phyloP scores from a whole-genome alignment of 2,888 invertebrate species.

The Apotomis betuletana region DNA sequence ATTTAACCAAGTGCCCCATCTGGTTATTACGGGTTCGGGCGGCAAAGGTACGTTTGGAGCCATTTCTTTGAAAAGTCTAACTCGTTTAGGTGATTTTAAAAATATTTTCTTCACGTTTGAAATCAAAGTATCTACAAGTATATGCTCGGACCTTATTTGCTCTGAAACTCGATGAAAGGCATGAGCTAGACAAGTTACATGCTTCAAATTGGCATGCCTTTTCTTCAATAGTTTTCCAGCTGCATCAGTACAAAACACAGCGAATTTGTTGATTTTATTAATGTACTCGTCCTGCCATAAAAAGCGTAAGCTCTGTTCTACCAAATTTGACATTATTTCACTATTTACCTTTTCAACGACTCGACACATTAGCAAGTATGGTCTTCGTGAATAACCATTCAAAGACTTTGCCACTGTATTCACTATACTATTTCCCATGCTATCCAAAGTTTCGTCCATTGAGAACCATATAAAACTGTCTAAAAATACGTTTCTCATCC shows the following conservation, averaged over 20 bases:
- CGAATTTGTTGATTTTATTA: conserved; percentile 5
- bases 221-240: conserved; percentile 1
- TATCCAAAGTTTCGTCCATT: too few relatives aligned
- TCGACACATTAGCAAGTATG: not conserved
- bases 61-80: not conserved
- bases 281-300: not conserved
- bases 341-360: conserved; percentile 11
- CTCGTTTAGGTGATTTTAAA: not conserved
- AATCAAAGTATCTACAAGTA: not conserved
- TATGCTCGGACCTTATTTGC: conserved; percentile 11
- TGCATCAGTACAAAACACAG: conserved; percentile 19
- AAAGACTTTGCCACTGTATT: too few relatives aligned
- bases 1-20: too few relatives aligned
- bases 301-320: conserved; percentile 9
- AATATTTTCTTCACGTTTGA: conserved; percentile 8
- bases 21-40: too few relatives aligned
- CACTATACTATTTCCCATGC: too few relatives aligned
- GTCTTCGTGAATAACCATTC: too few relatives aligned
- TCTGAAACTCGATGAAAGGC: conserved; percentile 6
- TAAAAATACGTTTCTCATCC: too few relatives aligned
- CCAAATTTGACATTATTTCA: conserved; percentile 1
- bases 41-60: too few relatives aligned
- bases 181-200: conserved; percentile 14
- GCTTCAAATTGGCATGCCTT: conserved; percentile 2
- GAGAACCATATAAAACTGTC: too few relatives aligned